Conservation (phyloP, 2,113 vertebrate species). For the Saguinus midas region DNA sequence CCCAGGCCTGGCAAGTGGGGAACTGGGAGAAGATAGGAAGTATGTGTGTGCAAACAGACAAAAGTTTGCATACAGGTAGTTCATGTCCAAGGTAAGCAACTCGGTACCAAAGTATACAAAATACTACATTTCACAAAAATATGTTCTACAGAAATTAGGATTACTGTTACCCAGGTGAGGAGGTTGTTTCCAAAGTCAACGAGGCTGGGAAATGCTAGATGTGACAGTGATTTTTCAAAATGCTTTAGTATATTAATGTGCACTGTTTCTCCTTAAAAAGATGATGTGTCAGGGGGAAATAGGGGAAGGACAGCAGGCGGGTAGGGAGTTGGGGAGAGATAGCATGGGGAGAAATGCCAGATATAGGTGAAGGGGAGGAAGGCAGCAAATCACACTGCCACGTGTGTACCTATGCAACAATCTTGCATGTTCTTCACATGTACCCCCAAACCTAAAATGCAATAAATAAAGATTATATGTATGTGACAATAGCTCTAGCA, state of each 20-base stretch:
- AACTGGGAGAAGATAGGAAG: background rate
- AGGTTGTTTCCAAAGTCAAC: background rate
- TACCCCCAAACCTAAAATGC: too few species aligned
- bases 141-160: background rate
- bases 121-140: background rate
- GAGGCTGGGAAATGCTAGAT: background rate
- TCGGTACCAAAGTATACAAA: background rate
- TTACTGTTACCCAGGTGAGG: background rate
- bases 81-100: background rate
- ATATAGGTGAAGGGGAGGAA: too few species aligned
- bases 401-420: too few species aligned
- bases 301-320: too few species aligned
- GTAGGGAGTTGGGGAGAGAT: too few species aligned
- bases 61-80: background rate
- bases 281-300: too few species aligned
- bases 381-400: too few species aligned
- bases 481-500: background rate
- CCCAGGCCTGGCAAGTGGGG: accelerated
- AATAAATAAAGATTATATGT: too few species aligned
- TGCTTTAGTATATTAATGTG: background rate
- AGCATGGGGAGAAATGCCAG: too few species aligned
- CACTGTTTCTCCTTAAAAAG: background rate
- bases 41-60: background rate
- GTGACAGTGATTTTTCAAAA: background rate
- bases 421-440: too few species aligned